A percentile compares a stretch with the other conserved stretches of the same genome.
Conservation (phyloP, 2,113 vertebrate genomes). For the Miniopterus natalensis region DNA sequence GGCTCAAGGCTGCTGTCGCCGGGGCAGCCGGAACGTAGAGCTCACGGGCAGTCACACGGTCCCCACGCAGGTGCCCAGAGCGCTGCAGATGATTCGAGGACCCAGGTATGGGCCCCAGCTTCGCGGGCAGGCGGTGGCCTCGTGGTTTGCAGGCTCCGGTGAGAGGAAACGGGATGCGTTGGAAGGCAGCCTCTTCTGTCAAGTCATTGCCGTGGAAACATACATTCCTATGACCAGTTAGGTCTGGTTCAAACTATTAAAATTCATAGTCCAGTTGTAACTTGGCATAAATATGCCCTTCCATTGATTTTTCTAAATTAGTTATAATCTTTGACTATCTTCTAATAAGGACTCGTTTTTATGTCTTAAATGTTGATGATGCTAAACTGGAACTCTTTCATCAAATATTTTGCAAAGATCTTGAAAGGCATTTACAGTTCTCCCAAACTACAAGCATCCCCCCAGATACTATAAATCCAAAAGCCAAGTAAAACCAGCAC, state of each 20-base stretch:
- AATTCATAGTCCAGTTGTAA: background rate
- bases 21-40: background rate
- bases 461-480: background rate
- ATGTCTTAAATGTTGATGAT: conserved; percentile 38
- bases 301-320: conserved; percentile 11
- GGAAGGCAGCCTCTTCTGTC: background rate
- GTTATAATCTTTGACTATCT: background rate
- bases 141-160: background rate
- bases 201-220: background rate
- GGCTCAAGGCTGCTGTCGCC: background rate
- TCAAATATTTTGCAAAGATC: background rate
- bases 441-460: conserved; percentile 18
- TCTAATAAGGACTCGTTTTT: background rate
- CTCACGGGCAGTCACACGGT: background rate
- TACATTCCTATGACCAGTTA: background rate
- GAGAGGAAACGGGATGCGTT: background rate
- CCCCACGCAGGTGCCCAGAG: too few species aligned
- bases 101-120: background rate
- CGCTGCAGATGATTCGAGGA: background rate
- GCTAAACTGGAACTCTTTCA: background rate
- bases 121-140: background rate
- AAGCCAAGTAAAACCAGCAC: conserved; percentile 47
- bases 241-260: background rate
- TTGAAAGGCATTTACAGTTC: background rate
- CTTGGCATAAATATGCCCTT: background rate